Percentiles rank a stretch among this genome's conserved stretches.
Evolutionary conservation across 2,888 invertebrate genomes (phyloP).

Genomic region (Nasonovia ribisnigri): DNA sequence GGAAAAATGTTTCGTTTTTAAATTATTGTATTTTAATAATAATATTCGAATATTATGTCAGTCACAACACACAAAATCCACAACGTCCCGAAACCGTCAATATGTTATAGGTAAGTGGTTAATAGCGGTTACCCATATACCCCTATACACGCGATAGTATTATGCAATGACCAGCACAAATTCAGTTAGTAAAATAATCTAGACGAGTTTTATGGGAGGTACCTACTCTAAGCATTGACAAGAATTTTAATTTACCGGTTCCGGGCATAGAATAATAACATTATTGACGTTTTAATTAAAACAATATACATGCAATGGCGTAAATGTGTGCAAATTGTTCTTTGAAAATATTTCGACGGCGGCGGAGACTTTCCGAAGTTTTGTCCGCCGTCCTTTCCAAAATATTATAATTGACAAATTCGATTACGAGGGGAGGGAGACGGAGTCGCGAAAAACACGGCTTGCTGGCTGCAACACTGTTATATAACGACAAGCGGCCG

Average conservation of each 20-base stretch:
- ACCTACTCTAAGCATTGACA: background rate
- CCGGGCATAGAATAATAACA: background rate
- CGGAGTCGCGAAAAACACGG: background rate
- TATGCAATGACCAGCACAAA: background rate
- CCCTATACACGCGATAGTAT: no score
- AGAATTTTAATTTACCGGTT: background rate
- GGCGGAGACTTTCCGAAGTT: background rate
- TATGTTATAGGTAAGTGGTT: background rate
- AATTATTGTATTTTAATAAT: background rate
- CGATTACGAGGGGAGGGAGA: background rate
- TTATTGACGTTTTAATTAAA: background rate
- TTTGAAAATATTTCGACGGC: background rate
- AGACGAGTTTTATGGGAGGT: background rate
- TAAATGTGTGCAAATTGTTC: background rate
- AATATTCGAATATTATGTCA: background rate
- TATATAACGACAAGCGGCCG: background rate
- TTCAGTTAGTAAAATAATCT: background rate
- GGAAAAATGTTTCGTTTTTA: background rate
- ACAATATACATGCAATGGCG: background rate
- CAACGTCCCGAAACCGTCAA: background rate
- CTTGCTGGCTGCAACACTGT: background rate
- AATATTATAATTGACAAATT: background rate
- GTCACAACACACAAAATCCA: background rate
- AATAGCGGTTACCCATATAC: no score
- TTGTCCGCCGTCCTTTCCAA: background rate